phyloP scores from a whole-genome alignment of 2,797 vertebrate genomes.

The Hozukius guyotensis region DNA sequence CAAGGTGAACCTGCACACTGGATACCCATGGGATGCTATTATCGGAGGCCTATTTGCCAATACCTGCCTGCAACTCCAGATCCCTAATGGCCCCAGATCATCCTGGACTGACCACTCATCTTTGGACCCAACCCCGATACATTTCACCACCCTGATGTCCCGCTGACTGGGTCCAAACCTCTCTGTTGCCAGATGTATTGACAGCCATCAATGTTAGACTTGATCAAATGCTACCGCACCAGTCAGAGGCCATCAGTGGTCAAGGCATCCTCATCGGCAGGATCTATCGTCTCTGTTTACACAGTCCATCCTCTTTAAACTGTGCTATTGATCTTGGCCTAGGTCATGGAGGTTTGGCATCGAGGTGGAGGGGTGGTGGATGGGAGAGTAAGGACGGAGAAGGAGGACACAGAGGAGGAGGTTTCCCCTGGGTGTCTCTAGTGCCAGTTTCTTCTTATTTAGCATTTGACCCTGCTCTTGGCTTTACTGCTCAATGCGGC shows the following conservation, averaged over 20 bases:
- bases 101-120: constrained; percentile 12
- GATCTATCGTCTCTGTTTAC: constrained; percentile 77
- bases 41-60: constrained; percentile 23
- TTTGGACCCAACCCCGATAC: neutral
- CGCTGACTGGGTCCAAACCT: constrained; percentile 38
- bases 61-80: constrained; percentile 19
- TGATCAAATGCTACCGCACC: constrained; percentile 67
- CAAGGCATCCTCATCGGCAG: constrained; percentile 62
- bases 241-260: constrained; percentile 69
- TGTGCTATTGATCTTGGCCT: constrained; percentile 73
- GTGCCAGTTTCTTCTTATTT: constrained; percentile 67
- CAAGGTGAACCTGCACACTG: constrained; percentile 8
- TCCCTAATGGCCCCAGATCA: constrained; percentile 19
- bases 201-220: constrained; percentile 60
- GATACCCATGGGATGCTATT: constrained; percentile 6
- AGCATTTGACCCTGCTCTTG: constrained; percentile 78
- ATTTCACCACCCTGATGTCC: constrained; percentile 15
- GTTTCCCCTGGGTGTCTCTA: constrained; percentile 55
- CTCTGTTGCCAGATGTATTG: constrained; percentile 36
- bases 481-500: constrained; percentile 67
- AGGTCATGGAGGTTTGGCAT: constrained; percentile 73
- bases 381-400: constrained; percentile 46
- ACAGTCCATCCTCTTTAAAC: constrained; percentile 79
- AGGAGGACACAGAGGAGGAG: constrained; percentile 42
- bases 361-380: constrained; percentile 32